Base-by-base conservation (phyloP, 2,797 vertebrate species). In the Spizella passerina region DNA sequence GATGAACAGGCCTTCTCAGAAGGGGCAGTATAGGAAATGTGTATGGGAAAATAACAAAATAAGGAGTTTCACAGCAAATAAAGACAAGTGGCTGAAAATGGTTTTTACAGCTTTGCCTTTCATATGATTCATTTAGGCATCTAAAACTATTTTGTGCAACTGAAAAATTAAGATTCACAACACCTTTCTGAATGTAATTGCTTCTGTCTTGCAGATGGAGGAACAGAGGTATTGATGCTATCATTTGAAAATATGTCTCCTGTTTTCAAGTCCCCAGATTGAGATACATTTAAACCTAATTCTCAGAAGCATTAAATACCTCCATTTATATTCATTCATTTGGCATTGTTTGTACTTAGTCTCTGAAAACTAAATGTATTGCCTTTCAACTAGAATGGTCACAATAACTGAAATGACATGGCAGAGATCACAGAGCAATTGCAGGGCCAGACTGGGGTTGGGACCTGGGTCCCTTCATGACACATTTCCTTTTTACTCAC, bases 1-100 rank as follows among this genome's bases (percentile, higher is more conserved):
- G 81, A 82, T 82, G 86, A 92, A 83, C 88, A 93, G 86, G 82
- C 84, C 88, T 91, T 90, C 82, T 94, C 79, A 89, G 63, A 92
- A 91, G 82, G 78, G 72, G 19, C 88, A 94, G n/a, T 52, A 15
- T 87, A 91, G 39, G 55, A 85, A 93, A 85, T 21, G 23, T 55
- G 7, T 57, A 73, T 85, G 86, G 72, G 80, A 83, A 93, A 91
- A 91, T 79, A 70, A 93, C 72, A 93, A 89, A 96, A 89, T 78
- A 63, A 94, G 65, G 69, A 81, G 39, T 89, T 93, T 69, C 69
- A 55, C 29, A 83, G 86, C 90, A 91, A 89, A 91, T 87, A 89
- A 92, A 93, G 81, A 77, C 57, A 87, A 92, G 65, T 86, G 76
- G 57, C 75, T 89, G 78, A 89, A 94, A 92, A 82, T 60, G 65